These are phyloP conservation scores for Oreocharis arfaki DNA, from an alignment of 2,113 vertebrate species.

Conservation along the genomic window DNA sequence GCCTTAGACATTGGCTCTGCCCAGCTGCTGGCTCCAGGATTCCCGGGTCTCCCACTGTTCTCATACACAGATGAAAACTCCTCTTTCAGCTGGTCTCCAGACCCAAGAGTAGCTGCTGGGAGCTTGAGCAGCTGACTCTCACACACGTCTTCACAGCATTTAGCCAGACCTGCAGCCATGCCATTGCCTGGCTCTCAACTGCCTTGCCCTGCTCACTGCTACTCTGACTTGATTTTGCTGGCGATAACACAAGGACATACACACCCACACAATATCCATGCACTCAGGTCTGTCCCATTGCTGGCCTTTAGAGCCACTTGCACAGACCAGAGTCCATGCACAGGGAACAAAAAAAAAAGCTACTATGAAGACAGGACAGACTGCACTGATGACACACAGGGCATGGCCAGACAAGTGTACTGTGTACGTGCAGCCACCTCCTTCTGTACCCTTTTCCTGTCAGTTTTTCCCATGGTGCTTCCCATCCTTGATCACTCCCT, in stretches of 20 bases:
- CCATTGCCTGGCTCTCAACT: not conserved
- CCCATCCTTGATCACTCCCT: not conserved
- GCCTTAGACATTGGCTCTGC: not conserved
- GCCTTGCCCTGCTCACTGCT: not conserved
- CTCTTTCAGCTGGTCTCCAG: not conserved
- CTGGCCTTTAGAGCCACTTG: not conserved
- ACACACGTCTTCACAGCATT: not conserved
- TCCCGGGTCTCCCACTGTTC: not conserved
- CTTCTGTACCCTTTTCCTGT: not conserved
- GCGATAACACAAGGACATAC: rapidly evolving
- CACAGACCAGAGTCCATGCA: not conserved
- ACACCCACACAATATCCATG: not conserved
- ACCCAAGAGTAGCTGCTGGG: not conserved
- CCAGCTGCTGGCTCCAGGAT: not conserved
- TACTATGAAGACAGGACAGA: not conserved
- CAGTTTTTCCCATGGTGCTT: not conserved
- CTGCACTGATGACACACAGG: not conserved
- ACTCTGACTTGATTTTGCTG: not conserved
- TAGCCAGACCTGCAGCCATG: not conserved
- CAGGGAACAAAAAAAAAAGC: not conserved
- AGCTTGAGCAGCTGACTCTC: not conserved
- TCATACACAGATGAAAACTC: not conserved
- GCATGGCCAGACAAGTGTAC: not conserved
- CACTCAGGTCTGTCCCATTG: not conserved
- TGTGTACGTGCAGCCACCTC: not conserved